A percentile compares a stretch with the other conserved stretches of the same genome.
Evolutionary conservation across 2,113 vertebrate genomes (phyloP).

Genomic region (Otolemur garnettii): DNA sequence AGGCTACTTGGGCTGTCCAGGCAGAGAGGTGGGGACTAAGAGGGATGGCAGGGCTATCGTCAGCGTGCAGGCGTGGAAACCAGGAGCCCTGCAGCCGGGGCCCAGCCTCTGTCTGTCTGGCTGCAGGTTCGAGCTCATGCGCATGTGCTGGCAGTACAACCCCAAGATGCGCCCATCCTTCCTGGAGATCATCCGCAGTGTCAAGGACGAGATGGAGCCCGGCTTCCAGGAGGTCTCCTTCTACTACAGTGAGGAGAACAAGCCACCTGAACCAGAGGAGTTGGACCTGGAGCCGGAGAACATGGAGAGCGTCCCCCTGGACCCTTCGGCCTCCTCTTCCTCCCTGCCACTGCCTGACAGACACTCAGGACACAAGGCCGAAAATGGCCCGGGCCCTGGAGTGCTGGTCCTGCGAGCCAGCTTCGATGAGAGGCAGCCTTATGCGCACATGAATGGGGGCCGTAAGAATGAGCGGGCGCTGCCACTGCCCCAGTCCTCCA

Average conservation of each 20-base stretch:
- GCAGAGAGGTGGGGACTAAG: not conserved
- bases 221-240: constrained; percentile 97
- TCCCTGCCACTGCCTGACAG: constrained; percentile 94
- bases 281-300: constrained; percentile 97
- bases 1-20: rapidly evolving
- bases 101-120: not conserved
- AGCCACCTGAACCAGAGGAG: constrained; percentile 96
- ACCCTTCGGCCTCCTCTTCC: constrained; percentile 93
- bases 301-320: constrained; percentile 98
- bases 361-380: constrained; percentile 93
- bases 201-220: constrained; percentile 96
- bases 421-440: constrained; percentile 96
- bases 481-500: constrained; percentile 98
- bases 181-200: constrained; percentile 97
- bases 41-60: not conserved
- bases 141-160: constrained; percentile 99
- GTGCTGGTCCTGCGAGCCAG: constrained; percentile 93
- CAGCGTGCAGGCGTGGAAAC: rapidly evolving
- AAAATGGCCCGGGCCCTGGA: constrained; percentile 93
- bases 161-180: constrained; percentile 98
- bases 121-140: constrained; percentile 97
- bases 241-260: constrained; percentile 99
- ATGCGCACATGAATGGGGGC: constrained; percentile 98
- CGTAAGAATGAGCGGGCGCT: constrained; percentile 96
- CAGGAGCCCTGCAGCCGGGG: rapidly evolving